Evolutionary conservation across 2,113 vertebrate species (phyloP).

Genomic region (Illadopsis cleaveri): DNA sequence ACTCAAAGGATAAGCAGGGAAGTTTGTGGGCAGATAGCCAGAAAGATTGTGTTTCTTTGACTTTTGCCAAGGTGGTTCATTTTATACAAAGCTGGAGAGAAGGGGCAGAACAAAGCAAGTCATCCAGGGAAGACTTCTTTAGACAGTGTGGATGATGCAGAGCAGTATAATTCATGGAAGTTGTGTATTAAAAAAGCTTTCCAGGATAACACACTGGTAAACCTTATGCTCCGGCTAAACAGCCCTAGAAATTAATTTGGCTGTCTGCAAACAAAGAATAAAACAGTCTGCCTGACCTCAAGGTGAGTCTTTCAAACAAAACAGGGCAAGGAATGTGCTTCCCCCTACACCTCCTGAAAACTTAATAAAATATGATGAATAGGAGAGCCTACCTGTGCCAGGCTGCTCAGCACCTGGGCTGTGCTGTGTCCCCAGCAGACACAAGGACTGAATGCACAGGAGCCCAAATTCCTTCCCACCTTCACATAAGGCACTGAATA

Average conservation of each 20-base stretch:
- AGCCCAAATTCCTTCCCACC: not conserved
- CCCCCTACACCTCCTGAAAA: not conserved
- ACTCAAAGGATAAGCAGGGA: not conserved
- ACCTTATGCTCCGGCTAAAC: not conserved
- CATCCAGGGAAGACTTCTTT: not conserved
- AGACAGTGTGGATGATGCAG: not conserved
- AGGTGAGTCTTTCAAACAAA: not conserved
- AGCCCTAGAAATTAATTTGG: constrained; percentile 4
- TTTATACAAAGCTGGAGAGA: not conserved
- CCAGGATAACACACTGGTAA: constrained; percentile 9
- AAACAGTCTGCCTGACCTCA: not conserved
- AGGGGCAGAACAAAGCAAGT: not conserved
- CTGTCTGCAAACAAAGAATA: not conserved
- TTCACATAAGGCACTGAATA: fast-evolving
- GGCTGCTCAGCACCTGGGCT: not conserved
- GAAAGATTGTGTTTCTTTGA: not conserved
- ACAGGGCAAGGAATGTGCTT: not conserved
- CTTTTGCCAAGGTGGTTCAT: not conserved
- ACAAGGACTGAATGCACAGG: not conserved
- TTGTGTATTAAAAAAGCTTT: not conserved
- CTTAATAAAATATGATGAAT: not conserved
- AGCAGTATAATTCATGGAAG: not conserved
- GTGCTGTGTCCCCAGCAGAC: not conserved
- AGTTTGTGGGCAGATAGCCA: not conserved
- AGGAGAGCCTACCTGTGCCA: not conserved